Evolutionary conservation across 2,113 vertebrate genomes (phyloP).

Genomic region (Grammomys dolichurus): DNA sequence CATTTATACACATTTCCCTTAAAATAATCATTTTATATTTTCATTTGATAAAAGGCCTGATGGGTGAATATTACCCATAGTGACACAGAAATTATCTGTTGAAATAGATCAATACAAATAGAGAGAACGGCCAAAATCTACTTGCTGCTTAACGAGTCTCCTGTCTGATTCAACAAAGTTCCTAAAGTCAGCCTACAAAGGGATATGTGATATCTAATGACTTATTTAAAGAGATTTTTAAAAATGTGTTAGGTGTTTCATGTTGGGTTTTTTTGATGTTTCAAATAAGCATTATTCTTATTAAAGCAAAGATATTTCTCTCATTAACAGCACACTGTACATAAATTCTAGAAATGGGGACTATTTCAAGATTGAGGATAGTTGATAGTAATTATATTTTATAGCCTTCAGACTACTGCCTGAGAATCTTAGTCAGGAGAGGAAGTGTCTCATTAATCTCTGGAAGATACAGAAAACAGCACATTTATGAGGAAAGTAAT

Average conservation of each 20-base stretch:
- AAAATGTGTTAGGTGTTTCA: not conserved
- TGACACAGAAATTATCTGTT: not conserved
- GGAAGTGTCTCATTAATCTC: not conserved
- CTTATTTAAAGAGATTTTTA: not conserved
- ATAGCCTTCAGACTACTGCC: not conserved
- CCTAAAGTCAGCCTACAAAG: not conserved
- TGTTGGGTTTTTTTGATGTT: not conserved
- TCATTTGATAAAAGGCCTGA: not conserved
- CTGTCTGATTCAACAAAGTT: not conserved
- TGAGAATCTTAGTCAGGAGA: not conserved
- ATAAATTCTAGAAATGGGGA: not conserved
- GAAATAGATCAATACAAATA: not conserved
- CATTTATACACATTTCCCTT: not conserved
- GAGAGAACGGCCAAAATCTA: not conserved
- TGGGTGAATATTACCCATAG: not conserved
- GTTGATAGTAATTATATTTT: not conserved
- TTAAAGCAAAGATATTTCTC: no score
- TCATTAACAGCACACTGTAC: not conserved
- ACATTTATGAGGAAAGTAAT: conserved; percentile 21
- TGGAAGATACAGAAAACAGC: not conserved
- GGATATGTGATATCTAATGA: not conserved
- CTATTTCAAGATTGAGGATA: not conserved
- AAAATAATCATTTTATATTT: not conserved
- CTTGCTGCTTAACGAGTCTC: not conserved
- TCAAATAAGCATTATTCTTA: not conserved